phyloP scores from a whole-genome alignment of 2,888 invertebrate species.

The Melipona bicolor region DNA sequence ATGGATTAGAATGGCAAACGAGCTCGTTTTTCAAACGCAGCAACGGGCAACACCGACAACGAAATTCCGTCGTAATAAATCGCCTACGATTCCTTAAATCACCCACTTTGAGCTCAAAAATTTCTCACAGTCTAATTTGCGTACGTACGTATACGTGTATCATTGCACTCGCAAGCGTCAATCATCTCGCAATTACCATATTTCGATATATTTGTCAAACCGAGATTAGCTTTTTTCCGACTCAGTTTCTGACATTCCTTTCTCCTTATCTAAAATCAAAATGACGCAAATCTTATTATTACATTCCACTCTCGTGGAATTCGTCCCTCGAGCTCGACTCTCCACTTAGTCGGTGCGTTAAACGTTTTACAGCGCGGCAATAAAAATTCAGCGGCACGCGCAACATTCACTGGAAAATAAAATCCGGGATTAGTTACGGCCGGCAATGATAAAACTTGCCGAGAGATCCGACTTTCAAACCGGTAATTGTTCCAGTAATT shows the following conservation, averaged over 20 bases:
- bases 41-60: neutral
- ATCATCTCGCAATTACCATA: neutral
- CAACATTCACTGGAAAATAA: neutral
- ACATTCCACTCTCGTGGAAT: neutral
- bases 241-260: neutral
- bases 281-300: neutral
- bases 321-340: neutral
- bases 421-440: neutral
- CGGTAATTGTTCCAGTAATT: constrained; percentile 30
- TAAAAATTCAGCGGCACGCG: neutral
- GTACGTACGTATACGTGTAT: neutral
- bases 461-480: constrained; percentile 5
- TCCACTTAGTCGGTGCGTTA: neutral
- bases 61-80: constrained; percentile 7
- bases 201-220: neutral
- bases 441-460: neutral
- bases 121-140: neutral
- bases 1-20: neutral
- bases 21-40: neutral
- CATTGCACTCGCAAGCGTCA: neutral
- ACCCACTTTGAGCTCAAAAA: neutral
- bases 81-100: neutral
- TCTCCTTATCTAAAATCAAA: neutral
- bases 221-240: neutral
- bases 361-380: neutral